Evolutionary conservation across 2,797 vertebrate species (phyloP).

Genomic region (Fistularia commersonii): DNA sequence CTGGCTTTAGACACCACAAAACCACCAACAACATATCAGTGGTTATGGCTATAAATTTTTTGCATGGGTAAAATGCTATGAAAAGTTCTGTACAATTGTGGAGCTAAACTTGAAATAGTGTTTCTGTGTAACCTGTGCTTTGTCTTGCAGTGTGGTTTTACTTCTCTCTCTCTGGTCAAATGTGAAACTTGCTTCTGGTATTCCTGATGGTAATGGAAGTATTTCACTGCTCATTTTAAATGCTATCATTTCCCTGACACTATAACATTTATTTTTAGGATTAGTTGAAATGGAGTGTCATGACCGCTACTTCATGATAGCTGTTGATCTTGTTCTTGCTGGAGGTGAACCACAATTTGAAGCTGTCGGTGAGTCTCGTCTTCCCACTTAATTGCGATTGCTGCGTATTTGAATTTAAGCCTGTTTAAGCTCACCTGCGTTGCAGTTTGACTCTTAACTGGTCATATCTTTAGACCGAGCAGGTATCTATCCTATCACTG

Average conservation of each 20-base stretch:
- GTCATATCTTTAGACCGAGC: constrained; percentile 23
- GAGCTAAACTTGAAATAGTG: not conserved
- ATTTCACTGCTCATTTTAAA: not conserved
- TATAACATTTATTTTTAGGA: constrained; percentile 28
- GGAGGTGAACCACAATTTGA: constrained; percentile 53
- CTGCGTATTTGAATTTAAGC: not conserved
- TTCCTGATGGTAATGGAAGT: constrained; percentile 30
- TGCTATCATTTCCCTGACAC: not conserved
- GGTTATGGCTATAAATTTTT: constrained; percentile 39
- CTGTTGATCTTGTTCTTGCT: constrained; percentile 39
- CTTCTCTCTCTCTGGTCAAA: constrained; percentile 21
- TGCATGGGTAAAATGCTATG: constrained; percentile 30
- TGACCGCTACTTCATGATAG: constrained; percentile 57
- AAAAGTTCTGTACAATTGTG: not conserved
- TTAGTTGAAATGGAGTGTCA: constrained; percentile 53
- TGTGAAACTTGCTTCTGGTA: not conserved
- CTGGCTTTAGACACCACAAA: constrained; percentile 55
- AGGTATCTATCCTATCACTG: constrained; percentile 37
- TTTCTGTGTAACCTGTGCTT: not conserved
- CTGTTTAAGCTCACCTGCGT: not conserved
- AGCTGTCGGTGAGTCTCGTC: constrained; percentile 50
- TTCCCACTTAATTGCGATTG: not conserved
- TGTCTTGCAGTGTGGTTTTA: constrained; percentile 33
- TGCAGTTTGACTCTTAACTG: not conserved
- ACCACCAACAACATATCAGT: constrained; percentile 17